A percentile compares a stretch with the other conserved stretches of the same genome.
phyloP scores from a whole-genome alignment of 2,113 vertebrate species.

The Bettongia penicillata region DNA sequence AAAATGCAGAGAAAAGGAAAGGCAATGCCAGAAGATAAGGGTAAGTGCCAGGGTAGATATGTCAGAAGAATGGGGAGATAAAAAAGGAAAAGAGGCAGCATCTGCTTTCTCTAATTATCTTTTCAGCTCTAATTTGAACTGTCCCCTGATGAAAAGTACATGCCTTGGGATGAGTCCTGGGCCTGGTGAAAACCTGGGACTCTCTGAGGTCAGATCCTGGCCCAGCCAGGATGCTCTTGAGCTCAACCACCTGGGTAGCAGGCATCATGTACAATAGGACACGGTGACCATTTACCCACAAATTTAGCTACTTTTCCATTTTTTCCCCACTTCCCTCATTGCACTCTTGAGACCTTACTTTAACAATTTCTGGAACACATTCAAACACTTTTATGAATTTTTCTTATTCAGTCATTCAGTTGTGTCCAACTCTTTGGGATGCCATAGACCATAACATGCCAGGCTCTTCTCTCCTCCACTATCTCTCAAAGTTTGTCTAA shows the following conservation, averaged over 20 bases:
- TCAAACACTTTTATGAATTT: not conserved
- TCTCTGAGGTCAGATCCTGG: not conserved
- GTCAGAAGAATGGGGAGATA: not conserved
- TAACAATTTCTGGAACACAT: not conserved
- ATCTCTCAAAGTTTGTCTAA: not conserved
- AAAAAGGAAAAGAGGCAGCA: not conserved
- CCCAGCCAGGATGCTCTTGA: not conserved
- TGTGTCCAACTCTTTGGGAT: not conserved
- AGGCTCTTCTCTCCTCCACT: not conserved
- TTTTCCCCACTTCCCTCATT: not conserved
- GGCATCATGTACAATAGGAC: not conserved
- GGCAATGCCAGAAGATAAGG: not conserved
- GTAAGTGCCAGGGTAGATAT: not conserved
- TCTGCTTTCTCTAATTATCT: not conserved
- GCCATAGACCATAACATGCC: not conserved
- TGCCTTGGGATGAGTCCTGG: not conserved
- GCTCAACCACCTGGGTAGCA: too few species aligned
- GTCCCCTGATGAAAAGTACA: not conserved
- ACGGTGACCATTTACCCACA: not conserved
- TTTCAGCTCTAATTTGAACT: not conserved
- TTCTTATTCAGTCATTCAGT: not conserved
- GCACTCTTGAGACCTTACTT: not conserved
- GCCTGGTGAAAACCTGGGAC: not conserved
- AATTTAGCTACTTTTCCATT: not conserved
- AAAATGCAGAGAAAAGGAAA: not conserved